phyloP scores from a whole-genome alignment of 1,140 invertebrate species.

The Parapsyche elsis region DNA sequence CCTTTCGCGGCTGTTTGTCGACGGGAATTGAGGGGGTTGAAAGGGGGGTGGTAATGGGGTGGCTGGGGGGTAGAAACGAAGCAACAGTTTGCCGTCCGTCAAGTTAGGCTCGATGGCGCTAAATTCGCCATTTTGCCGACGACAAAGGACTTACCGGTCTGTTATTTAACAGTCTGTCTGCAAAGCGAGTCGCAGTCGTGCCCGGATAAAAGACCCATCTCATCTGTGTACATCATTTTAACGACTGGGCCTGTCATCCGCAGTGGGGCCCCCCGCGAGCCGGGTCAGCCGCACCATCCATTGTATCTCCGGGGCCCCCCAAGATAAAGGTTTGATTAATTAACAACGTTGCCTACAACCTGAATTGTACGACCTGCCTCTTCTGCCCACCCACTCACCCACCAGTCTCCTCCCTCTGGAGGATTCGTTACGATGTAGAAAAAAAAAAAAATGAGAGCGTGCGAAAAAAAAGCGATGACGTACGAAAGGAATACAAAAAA shows the following conservation, averaged over 20 bases:
- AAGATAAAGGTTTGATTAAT: slow-evolving; percentile 33
- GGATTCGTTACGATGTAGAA: too few species aligned
- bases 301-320: background rate
- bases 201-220: slow-evolving; percentile 46
- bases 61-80: background rate
- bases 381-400: too few species aligned
- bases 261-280: slow-evolving; percentile 8
- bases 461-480: too few species aligned
- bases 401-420: too few species aligned
- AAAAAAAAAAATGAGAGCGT: too few species aligned
- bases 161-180: slow-evolving; percentile 40
- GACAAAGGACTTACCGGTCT: slow-evolving; percentile 35
- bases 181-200: slow-evolving; percentile 2
- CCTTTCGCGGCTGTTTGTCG: background rate
- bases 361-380: background rate
- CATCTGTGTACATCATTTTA: slow-evolving; percentile 47
- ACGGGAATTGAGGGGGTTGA: background rate
- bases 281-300: background rate
- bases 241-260: slow-evolving; percentile 37
- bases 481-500: too few species aligned
- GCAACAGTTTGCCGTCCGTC: slow-evolving; percentile 39
- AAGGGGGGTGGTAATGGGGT: too few species aligned
- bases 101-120: background rate
- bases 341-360: slow-evolving; percentile 26
- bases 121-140: background rate